These are phyloP conservation scores for Pseudachorutes palmiensis DNA, from an alignment of 1,140 invertebrate species.

Conservation along the genomic window DNA sequence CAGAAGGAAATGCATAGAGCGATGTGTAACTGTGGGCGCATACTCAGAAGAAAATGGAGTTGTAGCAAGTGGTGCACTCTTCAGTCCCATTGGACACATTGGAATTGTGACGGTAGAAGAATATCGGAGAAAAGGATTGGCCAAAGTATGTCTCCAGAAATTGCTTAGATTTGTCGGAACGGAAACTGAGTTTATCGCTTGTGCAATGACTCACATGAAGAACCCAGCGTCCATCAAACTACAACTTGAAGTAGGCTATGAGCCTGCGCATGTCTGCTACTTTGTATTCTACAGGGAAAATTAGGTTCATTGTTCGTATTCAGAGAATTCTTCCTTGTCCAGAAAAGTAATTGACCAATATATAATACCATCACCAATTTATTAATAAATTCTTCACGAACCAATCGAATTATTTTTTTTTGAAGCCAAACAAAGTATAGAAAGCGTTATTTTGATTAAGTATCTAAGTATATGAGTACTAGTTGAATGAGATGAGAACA, in stretches of 20 bases:
- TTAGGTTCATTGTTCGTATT: too few relatives aligned
- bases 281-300: too few relatives aligned
- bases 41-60: neutral
- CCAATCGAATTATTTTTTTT: too few relatives aligned
- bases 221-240: neutral
- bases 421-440: too few relatives aligned
- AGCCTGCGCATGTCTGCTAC: too few relatives aligned
- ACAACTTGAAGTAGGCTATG: neutral
- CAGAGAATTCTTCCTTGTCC: too few relatives aligned
- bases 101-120: neutral
- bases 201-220: neutral
- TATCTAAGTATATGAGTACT: too few relatives aligned
- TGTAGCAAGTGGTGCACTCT: neutral
- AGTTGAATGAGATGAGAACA: too few relatives aligned
- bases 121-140: neutral
- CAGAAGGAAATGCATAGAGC: neutral
- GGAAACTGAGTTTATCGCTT: neutral
- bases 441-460: too few relatives aligned
- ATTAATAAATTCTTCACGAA: too few relatives aligned
- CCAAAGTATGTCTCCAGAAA: neutral
- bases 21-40: neutral
- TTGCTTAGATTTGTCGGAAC: neutral
- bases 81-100: neutral
- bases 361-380: too few relatives aligned
- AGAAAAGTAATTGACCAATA: too few relatives aligned